These are phyloP conservation scores for Pantherophis guttatus DNA, from an alignment of 2,113 vertebrate genomes.

Conservation along the genomic window DNA sequence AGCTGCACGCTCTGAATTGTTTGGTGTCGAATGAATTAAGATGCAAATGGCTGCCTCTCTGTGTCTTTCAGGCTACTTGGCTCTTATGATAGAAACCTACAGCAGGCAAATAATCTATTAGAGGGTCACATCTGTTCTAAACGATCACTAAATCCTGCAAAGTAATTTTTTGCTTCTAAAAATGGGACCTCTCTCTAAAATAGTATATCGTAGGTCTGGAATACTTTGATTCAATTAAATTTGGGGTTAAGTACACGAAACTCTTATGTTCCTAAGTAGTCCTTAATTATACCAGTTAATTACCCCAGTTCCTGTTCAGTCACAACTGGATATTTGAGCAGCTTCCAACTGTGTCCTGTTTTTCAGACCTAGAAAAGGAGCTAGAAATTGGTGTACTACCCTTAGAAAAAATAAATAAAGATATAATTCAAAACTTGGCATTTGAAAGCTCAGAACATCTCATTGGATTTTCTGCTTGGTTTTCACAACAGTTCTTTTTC, in stretches of 20 bases:
- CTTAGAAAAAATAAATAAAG: neutral
- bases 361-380: neutral
- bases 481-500: no score
- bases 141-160: neutral
- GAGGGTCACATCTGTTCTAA: neutral
- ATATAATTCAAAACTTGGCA: neutral
- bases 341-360: neutral
- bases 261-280: neutral
- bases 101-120: constrained; percentile 22
- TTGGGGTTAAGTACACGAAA: neutral
- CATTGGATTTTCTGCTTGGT: neutral
- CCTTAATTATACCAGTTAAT: neutral
- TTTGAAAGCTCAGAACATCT: neutral
- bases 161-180: neutral
- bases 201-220: neutral
- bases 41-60: constrained; percentile 30
- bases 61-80: constrained; percentile 1
- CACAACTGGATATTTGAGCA: neutral
- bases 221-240: neutral
- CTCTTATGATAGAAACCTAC: constrained; percentile 14
- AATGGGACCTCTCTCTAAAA: neutral
- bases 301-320: neutral
- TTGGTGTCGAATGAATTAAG: constrained; percentile 17
- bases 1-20: constrained; percentile 18
- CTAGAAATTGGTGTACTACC: neutral